A percentile compares a stretch with the other conserved stretches of the same genome.
These are phyloP conservation scores for Onychostoma macrolepis DNA, from an alignment of 2,113 vertebrate genomes.

Conservation along the genomic window DNA sequence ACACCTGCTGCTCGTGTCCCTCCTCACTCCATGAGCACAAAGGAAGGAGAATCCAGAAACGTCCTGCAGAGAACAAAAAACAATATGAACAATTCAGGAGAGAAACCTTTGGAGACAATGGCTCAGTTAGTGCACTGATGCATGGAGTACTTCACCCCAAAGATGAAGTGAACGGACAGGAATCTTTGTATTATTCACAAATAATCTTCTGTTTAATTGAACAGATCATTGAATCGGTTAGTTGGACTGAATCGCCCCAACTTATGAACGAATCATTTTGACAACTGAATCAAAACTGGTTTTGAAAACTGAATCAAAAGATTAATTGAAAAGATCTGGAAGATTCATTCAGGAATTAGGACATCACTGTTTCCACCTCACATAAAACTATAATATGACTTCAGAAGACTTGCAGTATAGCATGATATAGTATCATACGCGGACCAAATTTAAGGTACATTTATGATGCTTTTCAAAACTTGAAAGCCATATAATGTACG, in stretches of 20 bases:
- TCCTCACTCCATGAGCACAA: constrained; percentile 46
- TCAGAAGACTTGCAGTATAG: not conserved
- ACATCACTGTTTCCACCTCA: not conserved
- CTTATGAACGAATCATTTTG: not conserved
- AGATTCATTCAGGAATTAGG: not conserved
- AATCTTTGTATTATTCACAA: not conserved
- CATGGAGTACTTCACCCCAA: not conserved
- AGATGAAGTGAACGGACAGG: not conserved
- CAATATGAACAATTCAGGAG: not conserved
- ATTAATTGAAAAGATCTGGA: not conserved
- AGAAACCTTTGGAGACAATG: constrained; percentile 17
- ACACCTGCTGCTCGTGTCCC: constrained; percentile 46
- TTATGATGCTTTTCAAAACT: not conserved
- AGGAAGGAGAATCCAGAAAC: constrained; percentile 42
- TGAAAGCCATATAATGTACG: not conserved
- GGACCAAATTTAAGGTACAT: not conserved
- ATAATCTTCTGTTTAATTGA: not conserved
- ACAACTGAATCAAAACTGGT: not conserved
- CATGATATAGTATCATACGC: not conserved
- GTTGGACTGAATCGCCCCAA: not conserved
- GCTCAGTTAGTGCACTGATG: not conserved
- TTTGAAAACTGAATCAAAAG: not conserved
- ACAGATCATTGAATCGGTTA: not conserved
- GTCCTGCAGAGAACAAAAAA: constrained; percentile 34
- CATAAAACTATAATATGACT: not conserved